Evolutionary conservation across 2,113 vertebrate genomes (phyloP).

Genomic region (Macroglossus sobrinus): DNA sequence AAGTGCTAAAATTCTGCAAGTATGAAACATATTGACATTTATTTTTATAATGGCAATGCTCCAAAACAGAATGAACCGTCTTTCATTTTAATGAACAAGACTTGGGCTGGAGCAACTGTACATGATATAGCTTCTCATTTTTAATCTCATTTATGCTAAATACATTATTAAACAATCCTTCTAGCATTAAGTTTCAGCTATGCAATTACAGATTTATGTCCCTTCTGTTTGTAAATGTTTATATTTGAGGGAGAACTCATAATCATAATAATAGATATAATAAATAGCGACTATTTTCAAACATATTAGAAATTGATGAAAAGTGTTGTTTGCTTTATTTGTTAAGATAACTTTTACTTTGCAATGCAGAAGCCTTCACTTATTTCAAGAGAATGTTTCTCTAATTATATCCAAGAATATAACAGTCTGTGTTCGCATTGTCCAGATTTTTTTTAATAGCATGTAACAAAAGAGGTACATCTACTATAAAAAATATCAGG

Average conservation of each 20-base stretch:
- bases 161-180: conserved; percentile 44
- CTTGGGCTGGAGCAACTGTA: neutral
- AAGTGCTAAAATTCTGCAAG: conserved; percentile 71
- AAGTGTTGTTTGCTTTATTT: neutral
- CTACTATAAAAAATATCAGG: neutral
- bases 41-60: conserved; percentile 54
- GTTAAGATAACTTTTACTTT: neutral
- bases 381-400: conserved; percentile 16
- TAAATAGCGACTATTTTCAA: neutral
- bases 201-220: neutral
- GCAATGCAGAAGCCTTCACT: neutral
- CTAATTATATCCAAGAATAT: neutral
- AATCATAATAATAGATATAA: neutral
- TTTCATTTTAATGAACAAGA: conserved; percentile 60
- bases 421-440: neutral
- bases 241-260: neutral
- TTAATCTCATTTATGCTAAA: conserved; percentile 49
- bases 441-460: neutral
- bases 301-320: neutral
- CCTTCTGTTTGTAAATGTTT: conserved; percentile 16
- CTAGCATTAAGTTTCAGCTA: neutral
- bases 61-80: conserved; percentile 40
- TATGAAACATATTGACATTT: conserved; percentile 73
- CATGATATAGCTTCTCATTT: conserved; percentile 37
- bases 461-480: neutral